Conservation (phyloP, 2,113 vertebrate species). For the Saccopteryx leptura region DNA sequence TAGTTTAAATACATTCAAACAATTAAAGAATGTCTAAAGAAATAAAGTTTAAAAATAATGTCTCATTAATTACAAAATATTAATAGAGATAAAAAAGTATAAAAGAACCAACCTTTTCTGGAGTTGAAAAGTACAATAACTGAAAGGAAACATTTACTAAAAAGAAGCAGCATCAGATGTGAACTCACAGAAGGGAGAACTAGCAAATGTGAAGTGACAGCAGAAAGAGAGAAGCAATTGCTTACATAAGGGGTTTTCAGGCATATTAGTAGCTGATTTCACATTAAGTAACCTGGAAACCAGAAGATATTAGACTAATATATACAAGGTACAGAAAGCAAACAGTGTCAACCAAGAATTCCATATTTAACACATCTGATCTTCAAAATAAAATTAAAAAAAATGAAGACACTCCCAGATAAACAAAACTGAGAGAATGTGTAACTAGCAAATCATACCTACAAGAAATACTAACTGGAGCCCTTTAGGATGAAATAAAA, state of each 20-base stretch:
- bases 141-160: background rate
- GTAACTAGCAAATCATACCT: background rate
- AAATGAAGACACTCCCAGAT: background rate
- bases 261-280: background rate
- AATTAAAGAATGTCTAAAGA: background rate
- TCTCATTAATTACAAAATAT: background rate
- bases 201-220: background rate
- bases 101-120: background rate
- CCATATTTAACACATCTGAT: background rate
- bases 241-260: background rate
- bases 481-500: background rate
- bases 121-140: constrained; percentile 1
- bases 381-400: constrained; percentile 22
- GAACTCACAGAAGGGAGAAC: background rate
- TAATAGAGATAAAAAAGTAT: background rate
- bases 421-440: background rate
- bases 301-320: background rate
- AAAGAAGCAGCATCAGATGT: background rate
- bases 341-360: background rate
- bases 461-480: background rate
- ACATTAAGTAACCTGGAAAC: background rate
- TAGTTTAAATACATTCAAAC: background rate
- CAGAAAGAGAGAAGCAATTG: background rate
- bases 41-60: background rate
- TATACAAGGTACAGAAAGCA: background rate